These are phyloP conservation scores for Lasioglossum figueresi DNA, from an alignment of 2,888 invertebrate genomes.

Conservation along the genomic window DNA sequence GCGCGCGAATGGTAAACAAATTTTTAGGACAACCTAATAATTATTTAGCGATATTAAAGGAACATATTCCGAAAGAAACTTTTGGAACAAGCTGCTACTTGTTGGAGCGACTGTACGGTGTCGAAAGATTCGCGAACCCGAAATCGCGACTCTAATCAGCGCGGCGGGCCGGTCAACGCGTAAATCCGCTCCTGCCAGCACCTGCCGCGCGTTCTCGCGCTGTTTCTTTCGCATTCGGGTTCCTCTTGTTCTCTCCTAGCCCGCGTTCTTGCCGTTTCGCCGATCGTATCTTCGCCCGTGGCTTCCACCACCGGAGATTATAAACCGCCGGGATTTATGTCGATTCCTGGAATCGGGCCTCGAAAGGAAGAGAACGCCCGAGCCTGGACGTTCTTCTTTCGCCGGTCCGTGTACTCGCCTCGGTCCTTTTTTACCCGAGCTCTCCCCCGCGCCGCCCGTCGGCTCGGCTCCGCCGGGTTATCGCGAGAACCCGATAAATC, in stretches of 20 bases:
- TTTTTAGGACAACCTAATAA: too few species aligned
- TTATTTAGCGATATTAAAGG: too few species aligned
- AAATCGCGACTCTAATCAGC: constrained; percentile 46
- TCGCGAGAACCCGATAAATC: constrained; percentile 76
- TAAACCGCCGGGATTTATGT: constrained; percentile 81
- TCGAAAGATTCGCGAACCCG: background rate
- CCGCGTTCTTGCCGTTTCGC: constrained; percentile 43
- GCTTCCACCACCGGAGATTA: constrained; percentile 77
- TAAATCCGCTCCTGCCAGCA: constrained; percentile 68
- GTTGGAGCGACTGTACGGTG: background rate
- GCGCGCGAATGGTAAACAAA: too few species aligned
- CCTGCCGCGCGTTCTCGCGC: constrained; percentile 68
- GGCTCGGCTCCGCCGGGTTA: constrained; percentile 66
- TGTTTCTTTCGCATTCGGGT: constrained; percentile 23
- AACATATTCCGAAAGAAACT: too few species aligned
- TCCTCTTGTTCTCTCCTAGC: constrained; percentile 52
- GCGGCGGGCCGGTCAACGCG: constrained; percentile 22
- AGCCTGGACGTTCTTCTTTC: constrained; percentile 60
- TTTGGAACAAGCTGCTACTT: background rate
- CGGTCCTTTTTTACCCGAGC: constrained; percentile 53
- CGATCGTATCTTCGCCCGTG: constrained; percentile 78
- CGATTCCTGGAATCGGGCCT: constrained; percentile 78
- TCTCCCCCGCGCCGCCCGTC: constrained; percentile 44
- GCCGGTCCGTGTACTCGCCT: constrained; percentile 41
- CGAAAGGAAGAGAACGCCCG: constrained; percentile 52